These are phyloP conservation scores for Megathymus violae DNA, from an alignment of 1,140 invertebrate species.

Conservation along the genomic window DNA sequence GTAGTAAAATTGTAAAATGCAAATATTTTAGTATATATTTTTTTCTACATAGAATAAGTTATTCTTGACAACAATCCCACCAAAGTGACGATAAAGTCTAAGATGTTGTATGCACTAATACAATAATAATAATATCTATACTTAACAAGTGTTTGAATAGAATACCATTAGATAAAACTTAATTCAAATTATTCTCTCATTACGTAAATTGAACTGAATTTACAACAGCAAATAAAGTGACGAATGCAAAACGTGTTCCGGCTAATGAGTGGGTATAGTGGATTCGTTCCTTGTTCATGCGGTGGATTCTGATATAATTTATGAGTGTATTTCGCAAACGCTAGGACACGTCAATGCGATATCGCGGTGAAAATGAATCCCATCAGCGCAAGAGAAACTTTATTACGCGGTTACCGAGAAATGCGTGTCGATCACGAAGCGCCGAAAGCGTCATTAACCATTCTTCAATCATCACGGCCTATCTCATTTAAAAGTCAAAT, in stretches of 20 bases:
- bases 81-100: too few relatives aligned
- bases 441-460: conserved; percentile 59
- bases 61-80: too few relatives aligned
- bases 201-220: conserved; percentile 20
- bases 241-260: conserved; percentile 13
- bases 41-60: too few relatives aligned
- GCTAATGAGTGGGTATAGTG: conserved; percentile 21
- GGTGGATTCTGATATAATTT: conserved; percentile 35
- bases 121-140: too few relatives aligned
- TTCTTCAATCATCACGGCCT: conserved; percentile 50
- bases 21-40: too few relatives aligned
- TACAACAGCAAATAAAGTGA: conserved; percentile 25
- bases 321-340: conserved; percentile 26
- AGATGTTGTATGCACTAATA: too few relatives aligned
- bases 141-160: too few relatives aligned
- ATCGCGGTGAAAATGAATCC: conserved; percentile 66
- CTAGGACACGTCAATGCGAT: conserved; percentile 53
- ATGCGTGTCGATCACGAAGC: conserved; percentile 56
- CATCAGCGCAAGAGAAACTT: conserved; percentile 69
- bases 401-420: conserved; percentile 71
- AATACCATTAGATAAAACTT: too few relatives aligned
- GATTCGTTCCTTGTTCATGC: conserved; percentile 20
- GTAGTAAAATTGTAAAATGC: too few relatives aligned
- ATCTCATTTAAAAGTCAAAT: conserved; percentile 53
- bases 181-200: not conserved